Evolutionary conservation across 2,797 vertebrate genomes (phyloP), one percentile per base, ranked within the genome.

Genomic region (Anguilla marmorata): DNA sequence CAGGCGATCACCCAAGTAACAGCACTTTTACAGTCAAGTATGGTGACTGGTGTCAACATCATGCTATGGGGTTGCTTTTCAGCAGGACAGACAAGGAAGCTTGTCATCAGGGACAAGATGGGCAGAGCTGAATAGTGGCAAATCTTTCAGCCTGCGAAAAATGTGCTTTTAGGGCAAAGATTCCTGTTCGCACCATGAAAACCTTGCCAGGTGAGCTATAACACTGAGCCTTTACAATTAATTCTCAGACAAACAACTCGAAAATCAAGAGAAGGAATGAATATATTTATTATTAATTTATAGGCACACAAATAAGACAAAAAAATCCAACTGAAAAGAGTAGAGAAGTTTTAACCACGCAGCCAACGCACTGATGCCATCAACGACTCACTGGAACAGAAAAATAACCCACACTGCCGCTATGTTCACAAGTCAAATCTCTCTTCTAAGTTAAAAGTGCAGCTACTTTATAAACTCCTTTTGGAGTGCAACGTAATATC

Each of bases 241-340:
- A 52, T 54, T 5, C 50, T 52, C 7, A 41, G 16, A 60, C 33
- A 85, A 85, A 85, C 24, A 85, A 85, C 24, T 19, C 56, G 37
- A 45, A 58, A 37, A 5, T 45, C 56, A 27, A 45, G 58, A 85
- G 56, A 37, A 30, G 2, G 6, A 54, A 30, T 27, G 4, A 14
- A 37, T 54, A 84, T 58, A 30, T 74, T 19, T 85, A 91, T 91
- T 86, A 90, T 90, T 92, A 19, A 87, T 88, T 89, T 90, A 24
- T 76, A 90, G 85, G 50, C 88, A 91, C 86, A 86, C 86, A 86
- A 50, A 21, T 87, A 69, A 88, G 86, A 86, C 52, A 74, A 79
- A 79, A 27, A 24, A 87, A 37, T 21, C 60, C 30, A 76, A 37
- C 30, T 7, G 84, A 79, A 9, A 52, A 45, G 74, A 30, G 33